These are phyloP conservation scores for Anseranas semipalmata DNA, from an alignment of 2,113 vertebrate genomes.

Conservation along the genomic window DNA sequence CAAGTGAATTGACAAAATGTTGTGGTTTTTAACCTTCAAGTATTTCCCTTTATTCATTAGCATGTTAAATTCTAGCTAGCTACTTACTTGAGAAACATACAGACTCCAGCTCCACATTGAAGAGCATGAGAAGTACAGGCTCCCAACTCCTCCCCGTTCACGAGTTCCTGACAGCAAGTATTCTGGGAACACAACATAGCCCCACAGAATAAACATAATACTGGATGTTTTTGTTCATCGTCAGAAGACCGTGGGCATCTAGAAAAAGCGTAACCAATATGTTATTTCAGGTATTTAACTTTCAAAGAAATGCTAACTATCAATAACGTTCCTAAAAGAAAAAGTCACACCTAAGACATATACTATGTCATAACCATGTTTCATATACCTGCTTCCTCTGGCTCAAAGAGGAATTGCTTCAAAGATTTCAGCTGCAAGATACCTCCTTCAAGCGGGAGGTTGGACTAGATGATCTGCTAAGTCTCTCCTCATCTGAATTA, in stretches of 20 bases:
- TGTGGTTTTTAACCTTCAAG: not conserved
- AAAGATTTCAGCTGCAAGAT: not conserved
- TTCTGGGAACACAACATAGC: constrained; percentile 94
- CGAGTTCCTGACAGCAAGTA: constrained; percentile 88
- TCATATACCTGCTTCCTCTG: not conserved
- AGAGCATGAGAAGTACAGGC: constrained; percentile 93
- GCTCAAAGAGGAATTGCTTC: not conserved
- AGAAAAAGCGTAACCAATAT: not conserved
- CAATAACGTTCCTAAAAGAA: not conserved
- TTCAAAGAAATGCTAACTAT: not conserved
- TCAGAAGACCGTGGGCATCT: constrained; percentile 93
- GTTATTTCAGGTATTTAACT: not conserved
- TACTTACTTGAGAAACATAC: constrained; percentile 94
- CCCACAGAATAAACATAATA: constrained; percentile 94
- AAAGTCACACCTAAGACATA: not conserved
- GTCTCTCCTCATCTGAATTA: not conserved
- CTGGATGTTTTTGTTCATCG: constrained; percentile 92
- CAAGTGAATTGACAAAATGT: not conserved
- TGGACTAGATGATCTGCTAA: not conserved
- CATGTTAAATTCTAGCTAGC: not conserved
- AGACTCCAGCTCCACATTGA: constrained; percentile 92
- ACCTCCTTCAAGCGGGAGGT: not conserved
- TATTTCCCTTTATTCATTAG: not conserved
- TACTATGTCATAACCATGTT: not conserved
- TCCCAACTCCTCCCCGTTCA: constrained; percentile 92